These are phyloP conservation scores for Coenonympha glycerion DNA, from an alignment of 2,888 invertebrate genomes.

Conservation along the genomic window DNA sequence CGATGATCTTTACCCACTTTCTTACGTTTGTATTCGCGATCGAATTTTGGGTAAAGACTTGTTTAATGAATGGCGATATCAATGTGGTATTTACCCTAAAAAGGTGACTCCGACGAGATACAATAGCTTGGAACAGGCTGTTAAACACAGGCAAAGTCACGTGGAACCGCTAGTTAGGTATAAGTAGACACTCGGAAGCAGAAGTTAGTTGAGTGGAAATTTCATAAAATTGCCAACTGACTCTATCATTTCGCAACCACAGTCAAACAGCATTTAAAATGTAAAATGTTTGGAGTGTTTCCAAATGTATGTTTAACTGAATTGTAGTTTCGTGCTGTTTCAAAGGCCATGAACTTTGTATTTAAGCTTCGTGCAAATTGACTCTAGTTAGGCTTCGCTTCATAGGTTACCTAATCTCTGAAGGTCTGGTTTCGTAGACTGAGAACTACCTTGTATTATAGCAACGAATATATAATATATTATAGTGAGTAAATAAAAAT, in stretches of 20 bases:
- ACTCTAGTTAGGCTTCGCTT: slow-evolving; percentile 24
- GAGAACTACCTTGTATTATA: neutral
- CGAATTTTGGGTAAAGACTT: no score
- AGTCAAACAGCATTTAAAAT: slow-evolving; percentile 21
- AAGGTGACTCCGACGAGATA: no score
- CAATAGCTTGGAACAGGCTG: no score
- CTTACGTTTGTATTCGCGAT: no score
- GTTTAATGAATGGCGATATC: no score
- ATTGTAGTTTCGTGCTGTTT: slow-evolving; percentile 22
- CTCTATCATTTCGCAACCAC: slow-evolving; percentile 15
- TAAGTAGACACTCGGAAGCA: neutral
- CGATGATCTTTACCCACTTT: no score
- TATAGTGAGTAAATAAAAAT: neutral
- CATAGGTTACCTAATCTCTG: slow-evolving; percentile 3
- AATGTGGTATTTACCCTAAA: no score
- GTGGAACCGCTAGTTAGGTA: no score
- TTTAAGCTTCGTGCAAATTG: slow-evolving; percentile 27
- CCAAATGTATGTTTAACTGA: slow-evolving; percentile 26
- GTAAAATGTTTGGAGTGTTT: slow-evolving; percentile 24
- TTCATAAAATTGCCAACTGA: slow-evolving; percentile 12
- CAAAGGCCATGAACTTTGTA: slow-evolving; percentile 30
- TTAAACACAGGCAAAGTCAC: no score
- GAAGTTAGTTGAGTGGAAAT: neutral
- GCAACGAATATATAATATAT: neutral
- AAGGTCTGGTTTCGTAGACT: neutral